Percentiles rank a stretch among this genome's conserved stretches.
Conservation (phyloP, 1,140 invertebrate species). For the Subanguina moxae region DNA sequence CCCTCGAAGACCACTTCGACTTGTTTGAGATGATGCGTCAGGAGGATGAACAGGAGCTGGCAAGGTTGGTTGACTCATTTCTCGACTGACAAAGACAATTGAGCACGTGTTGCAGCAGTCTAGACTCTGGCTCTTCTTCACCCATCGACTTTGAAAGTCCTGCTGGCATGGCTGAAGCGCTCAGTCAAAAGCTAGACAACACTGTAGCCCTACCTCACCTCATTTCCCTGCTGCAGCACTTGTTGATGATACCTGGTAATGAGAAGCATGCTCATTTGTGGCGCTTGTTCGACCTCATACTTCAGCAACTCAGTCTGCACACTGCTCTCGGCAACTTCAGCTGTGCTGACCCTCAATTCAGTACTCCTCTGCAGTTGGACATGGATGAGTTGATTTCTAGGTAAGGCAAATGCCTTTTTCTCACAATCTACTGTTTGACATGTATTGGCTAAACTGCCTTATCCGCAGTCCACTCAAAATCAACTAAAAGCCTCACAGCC, state of each 20-base stretch:
- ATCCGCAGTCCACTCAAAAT: no score
- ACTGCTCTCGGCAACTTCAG: constrained; percentile 72
- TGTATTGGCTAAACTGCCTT: no score
- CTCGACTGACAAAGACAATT: background rate
- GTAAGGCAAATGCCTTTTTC: no score
- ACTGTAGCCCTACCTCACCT: constrained; percentile 88
- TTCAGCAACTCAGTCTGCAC: constrained; percentile 92
- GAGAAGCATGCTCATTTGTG: constrained; percentile 81
- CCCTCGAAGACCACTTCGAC: constrained; percentile 69
- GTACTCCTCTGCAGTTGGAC: constrained; percentile 53
- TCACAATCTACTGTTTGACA: no score
- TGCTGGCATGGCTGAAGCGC: constrained; percentile 83
- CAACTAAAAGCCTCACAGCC: no score
- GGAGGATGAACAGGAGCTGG: constrained; percentile 84
- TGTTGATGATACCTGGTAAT: constrained; percentile 81
- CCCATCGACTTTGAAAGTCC: constrained; percentile 93
- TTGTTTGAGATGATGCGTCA: constrained; percentile 97
- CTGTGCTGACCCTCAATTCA: constrained; percentile 77
- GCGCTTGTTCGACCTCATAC: constrained; percentile 84
- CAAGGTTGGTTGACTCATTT: constrained; percentile 22
- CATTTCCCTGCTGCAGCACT: constrained; percentile 82
- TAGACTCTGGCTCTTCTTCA: constrained; percentile 48
- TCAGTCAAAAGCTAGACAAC: constrained; percentile 82
- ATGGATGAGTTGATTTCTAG: constrained; percentile 47
- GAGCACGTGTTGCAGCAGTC: constrained; percentile 23